These are phyloP conservation scores for Andrena hattorfiana DNA, from an alignment of 2,888 invertebrate genomes.

Conservation along the genomic window DNA sequence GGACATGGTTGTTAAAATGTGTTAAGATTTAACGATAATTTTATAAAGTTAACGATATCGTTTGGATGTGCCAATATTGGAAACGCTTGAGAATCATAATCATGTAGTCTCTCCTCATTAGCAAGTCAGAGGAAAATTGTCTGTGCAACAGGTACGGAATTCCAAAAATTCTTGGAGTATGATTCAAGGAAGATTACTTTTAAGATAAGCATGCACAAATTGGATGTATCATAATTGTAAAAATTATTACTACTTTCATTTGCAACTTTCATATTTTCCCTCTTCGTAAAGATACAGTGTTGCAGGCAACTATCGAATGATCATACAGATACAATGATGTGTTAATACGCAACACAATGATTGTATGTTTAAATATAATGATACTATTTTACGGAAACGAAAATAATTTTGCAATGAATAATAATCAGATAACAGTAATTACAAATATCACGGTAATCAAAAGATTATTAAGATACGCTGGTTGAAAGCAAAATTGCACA, in stretches of 20 bases:
- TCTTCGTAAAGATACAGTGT: not conserved
- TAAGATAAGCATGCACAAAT: constrained; percentile 13
- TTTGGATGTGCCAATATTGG: constrained; percentile 24
- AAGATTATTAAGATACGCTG: not conserved
- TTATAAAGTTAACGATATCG: not conserved
- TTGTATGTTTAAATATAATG: not conserved
- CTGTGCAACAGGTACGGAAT: constrained; percentile 47
- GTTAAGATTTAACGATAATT: not conserved
- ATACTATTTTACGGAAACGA: not conserved
- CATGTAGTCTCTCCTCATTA: constrained; percentile 32
- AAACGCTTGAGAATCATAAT: constrained; percentile 34
- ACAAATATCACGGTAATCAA: not conserved
- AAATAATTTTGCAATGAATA: not conserved
- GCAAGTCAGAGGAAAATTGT: constrained; percentile 31
- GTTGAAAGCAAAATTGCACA: not conserved
- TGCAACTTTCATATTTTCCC: constrained; percentile 42
- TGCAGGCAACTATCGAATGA: constrained; percentile 2
- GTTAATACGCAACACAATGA: not conserved
- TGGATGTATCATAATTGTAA: not conserved
- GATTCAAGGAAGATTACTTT: constrained; percentile 29
- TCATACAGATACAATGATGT: not conserved
- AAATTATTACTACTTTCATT: constrained; percentile 1
- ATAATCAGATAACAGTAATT: not conserved
- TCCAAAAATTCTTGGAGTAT: constrained; percentile 33
- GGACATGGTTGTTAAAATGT: not conserved